Percentiles rank a stretch among this genome's conserved stretches.
phyloP scores from a whole-genome alignment of 1,140 invertebrate species.

The Dolichoris vasculosae region DNA sequence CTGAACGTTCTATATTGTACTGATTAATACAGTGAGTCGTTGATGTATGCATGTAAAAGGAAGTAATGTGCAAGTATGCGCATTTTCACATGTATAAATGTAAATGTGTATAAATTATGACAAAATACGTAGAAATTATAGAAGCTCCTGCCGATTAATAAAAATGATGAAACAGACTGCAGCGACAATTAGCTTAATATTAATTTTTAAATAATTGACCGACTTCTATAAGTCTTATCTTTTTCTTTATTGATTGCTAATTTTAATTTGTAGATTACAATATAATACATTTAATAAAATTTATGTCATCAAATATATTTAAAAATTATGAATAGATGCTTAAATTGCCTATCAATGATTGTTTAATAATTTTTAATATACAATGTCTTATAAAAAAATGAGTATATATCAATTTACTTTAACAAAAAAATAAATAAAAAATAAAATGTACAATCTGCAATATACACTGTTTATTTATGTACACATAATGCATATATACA shows the following conservation, averaged over 20 bases:
- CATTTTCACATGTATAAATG: constrained; percentile 49
- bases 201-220: constrained; percentile 51
- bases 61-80: constrained; percentile 15
- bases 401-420: constrained; percentile 19
- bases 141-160: constrained; percentile 58
- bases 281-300: constrained; percentile 6
- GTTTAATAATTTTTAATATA: constrained; percentile 47
- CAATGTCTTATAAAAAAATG: constrained; percentile 18
- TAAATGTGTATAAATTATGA: constrained; percentile 51
- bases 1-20: constrained; percentile 35
- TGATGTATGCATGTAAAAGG: not conserved
- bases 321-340: constrained; percentile 24
- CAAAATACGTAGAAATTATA: constrained; percentile 45
- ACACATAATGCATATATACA: constrained; percentile 41
- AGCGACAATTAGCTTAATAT: constrained; percentile 60
- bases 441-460: constrained; percentile 43
- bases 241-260: constrained; percentile 7
- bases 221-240: constrained; percentile 31
- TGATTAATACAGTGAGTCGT: constrained; percentile 42
- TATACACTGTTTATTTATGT: constrained; percentile 47
- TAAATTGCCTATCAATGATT: constrained; percentile 29
- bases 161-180: constrained; percentile 57
- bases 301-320: not conserved
- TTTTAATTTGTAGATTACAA: constrained; percentile 26
- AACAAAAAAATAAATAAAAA: not conserved